Base-by-base conservation (phyloP, 1,140 invertebrate species). In the Drosophila pectinifera region DNA sequence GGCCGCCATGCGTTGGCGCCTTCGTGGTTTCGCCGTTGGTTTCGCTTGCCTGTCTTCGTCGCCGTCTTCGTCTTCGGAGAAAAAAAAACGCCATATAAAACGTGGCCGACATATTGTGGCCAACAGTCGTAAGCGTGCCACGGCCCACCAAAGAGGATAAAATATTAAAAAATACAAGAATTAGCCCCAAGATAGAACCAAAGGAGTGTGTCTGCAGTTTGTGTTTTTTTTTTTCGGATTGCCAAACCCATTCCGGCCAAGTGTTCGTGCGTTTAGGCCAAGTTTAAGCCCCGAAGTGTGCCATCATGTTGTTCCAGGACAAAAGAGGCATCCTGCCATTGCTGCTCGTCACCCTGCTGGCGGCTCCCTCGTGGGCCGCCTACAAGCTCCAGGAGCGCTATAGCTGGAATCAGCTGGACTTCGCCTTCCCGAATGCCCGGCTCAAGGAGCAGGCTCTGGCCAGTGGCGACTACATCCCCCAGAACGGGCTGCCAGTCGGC, bases 401-500 rank as follows among this genome's bases (percentile, higher is more conserved):
- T 62, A 94, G 94, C 20, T 97, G 96, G 96, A 95, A 94, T 42
- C 92, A 94, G n/a, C 69, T 97, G 80, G 96, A 97, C 89, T 97
- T 95, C 91, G 95, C 95, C 8, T 96, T 95, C 84, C 95, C 95
- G 1, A 94, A 94, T 53, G 91, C 94, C 18, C 84, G 92, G 8
- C 93, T 93, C 22, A 94, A 94, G 80, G 92, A 94, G 70, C 92
- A 94, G 43, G 96, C 96, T 0, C 92, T 96, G 8, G 86, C 93
- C 13, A 94, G 93, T 1, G 95, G 95, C 11, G 94, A 94, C 26
- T 95, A 94, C 39, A 93, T 96, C 3, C 95, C 95, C 0, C 94
- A 96, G 90, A 96, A 96, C 80, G 95, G 94, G 41, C 91, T 97
- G 4, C 96, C 96, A 2, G 96, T 96, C 4, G 96, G 96, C 13